Evolutionary conservation across 2,113 vertebrate species (phyloP), one percentile per base, ranked within the genome.

Genomic region (Microcebus jonahi): DNA sequence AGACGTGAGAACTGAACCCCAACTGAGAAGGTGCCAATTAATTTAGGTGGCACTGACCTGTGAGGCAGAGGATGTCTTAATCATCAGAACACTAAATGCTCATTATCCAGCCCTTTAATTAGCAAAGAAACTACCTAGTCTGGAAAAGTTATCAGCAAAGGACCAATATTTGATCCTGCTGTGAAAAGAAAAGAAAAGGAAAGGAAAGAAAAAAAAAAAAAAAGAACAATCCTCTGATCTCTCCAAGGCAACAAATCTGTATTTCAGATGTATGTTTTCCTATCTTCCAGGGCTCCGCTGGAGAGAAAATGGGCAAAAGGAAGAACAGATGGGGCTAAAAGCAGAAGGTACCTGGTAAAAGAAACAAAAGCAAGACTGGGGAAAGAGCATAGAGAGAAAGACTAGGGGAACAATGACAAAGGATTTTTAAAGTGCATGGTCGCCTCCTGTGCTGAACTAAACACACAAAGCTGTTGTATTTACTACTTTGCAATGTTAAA

Each of bases 11-110:
- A 68, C 67, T 79, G 79, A 93, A 68, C 48, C 42, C 95, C 96
- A 88, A 31, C 96, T 75, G 92, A 97, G 89, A 97, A 91, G 73
- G 87, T 48, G 61, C 77, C 91, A 94, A 96, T 95, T 94, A 96
- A 95, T 89, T 94, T 86, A 94, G 83, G 86, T 93, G 89, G 61
- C 55, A 12, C 75, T 93, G 94, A 97, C 90, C 92, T 91, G 77
- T 48, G 71, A 95, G 73, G 80, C 23, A 36, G 73, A 48, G 65
- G 27, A 45, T 55, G 61, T 81, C 87, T 81, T 81, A 94, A 96
- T 91, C 86, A 93, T 77, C 71, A 42, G 7, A 88, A 27, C n/a
- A 27, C 71, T 9, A 88, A 90, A 0, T 71, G 8, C 3, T 95
- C 70, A 95, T 89, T 48, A 92, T 29, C 83, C 95, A 82, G 25